phyloP scores from a whole-genome alignment of 1,140 invertebrate species.

The Drosophila rhopaloa region DNA sequence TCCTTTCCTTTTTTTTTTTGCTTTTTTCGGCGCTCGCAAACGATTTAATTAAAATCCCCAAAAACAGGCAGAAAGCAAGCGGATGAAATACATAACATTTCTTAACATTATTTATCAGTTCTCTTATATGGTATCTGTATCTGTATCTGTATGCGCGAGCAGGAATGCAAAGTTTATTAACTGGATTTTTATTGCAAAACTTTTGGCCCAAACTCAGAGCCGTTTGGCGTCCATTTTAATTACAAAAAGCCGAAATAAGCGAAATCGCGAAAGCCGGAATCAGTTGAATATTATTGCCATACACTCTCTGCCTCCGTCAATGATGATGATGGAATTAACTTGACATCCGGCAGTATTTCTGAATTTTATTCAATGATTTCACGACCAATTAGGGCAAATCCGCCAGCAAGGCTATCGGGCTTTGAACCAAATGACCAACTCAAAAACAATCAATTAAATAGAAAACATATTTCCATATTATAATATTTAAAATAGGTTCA shows the following conservation, averaged over 20 bases:
- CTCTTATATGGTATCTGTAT: constrained; percentile 1
- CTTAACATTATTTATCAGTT: constrained; percentile 49
- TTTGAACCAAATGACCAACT: neutral
- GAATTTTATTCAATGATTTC: neutral
- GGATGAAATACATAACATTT: constrained; percentile 22
- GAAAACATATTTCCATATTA: too few relatives aligned
- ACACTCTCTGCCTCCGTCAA: neutral
- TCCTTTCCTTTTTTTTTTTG: constrained; percentile 13
- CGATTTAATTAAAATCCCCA: constrained; percentile 56
- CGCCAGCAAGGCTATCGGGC: neutral
- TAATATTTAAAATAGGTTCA: too few relatives aligned
- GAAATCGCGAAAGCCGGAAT: constrained; percentile 1
- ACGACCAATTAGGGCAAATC: constrained; percentile 1
- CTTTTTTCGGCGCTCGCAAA: constrained; percentile 18
- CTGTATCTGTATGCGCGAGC: constrained; percentile 22
- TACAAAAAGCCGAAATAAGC: constrained; percentile 44
- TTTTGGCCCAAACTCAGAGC: constrained; percentile 17
- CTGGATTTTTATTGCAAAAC: constrained; percentile 67
- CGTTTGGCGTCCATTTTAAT: constrained; percentile 54
- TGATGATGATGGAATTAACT: constrained; percentile 2
- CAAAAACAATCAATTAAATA: neutral
- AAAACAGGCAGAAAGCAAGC: neutral
- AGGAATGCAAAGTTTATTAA: constrained; percentile 59
- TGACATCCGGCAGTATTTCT: neutral
- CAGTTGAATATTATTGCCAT: constrained; percentile 26